Evolutionary conservation across 23 tunicate genomes (phyloP).

Genomic region (Halocynthia aurantium): DNA sequence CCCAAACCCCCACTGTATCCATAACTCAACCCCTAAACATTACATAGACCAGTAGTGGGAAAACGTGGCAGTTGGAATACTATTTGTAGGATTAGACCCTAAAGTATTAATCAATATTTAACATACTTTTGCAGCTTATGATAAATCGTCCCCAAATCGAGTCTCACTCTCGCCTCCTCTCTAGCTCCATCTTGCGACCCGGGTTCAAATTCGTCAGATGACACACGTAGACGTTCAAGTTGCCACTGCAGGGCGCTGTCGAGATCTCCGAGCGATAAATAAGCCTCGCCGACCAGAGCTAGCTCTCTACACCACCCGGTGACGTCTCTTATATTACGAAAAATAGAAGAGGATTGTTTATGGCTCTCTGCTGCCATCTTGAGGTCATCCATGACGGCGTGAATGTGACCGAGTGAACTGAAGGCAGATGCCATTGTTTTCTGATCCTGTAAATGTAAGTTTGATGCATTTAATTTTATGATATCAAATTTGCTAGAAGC

Average conservation of each 20-base stretch:
- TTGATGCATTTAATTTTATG: no score
- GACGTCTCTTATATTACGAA: slow-evolving; percentile 18
- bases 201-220: slow-evolving; percentile 14
- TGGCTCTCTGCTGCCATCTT: slow-evolving; percentile 41
- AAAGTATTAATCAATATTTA: background rate
- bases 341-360: slow-evolving; percentile 18
- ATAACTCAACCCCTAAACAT: no score
- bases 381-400: slow-evolving; percentile 31
- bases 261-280: slow-evolving; percentile 28
- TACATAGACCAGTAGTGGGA: background rate
- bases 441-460: slow-evolving; percentile 8
- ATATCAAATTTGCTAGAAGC: no score
- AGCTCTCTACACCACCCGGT: slow-evolving; percentile 44
- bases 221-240: slow-evolving; percentile 34
- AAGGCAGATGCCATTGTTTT: slow-evolving; percentile 42
- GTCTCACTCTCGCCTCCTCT: slow-evolving; percentile 49
- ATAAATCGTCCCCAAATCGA: slow-evolving; percentile 54
- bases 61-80: background rate
- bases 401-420: slow-evolving; percentile 55
- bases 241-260: slow-evolving; percentile 41
- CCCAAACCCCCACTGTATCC: no score
- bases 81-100: background rate
- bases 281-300: slow-evolving; percentile 34
- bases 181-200: slow-evolving; percentile 28
- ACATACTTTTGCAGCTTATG: slow-evolving; percentile 43